A percentile compares a stretch with the other conserved stretches of the same genome.
Evolutionary conservation across 2,113 vertebrate species (phyloP).

Genomic region (Gambusia holbrooki): DNA sequence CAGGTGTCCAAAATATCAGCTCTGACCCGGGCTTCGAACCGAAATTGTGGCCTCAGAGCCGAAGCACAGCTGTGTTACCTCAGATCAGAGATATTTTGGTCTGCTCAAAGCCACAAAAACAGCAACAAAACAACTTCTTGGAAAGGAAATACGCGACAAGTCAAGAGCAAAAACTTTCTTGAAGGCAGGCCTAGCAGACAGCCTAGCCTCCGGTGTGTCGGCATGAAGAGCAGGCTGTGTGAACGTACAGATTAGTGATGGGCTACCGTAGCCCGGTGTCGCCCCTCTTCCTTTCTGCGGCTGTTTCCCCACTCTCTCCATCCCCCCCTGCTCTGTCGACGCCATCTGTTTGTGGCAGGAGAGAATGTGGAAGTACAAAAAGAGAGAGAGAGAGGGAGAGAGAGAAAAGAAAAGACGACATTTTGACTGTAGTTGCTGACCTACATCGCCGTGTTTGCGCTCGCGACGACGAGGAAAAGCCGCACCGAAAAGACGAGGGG

Average conservation of each 20-base stretch:
- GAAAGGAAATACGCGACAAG: conserved; percentile 42
- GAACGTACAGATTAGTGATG: conserved; percentile 35
- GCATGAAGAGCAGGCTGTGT: conserved; percentile 19
- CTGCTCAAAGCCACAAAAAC: neutral
- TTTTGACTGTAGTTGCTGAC: conserved; percentile 74
- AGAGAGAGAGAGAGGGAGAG: conserved; percentile 14
- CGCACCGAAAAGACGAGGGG: neutral
- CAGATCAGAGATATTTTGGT: neutral
- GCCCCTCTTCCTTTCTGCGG: conserved; percentile 64
- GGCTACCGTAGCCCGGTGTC: conserved; percentile 69
- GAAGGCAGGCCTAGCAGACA: conserved; percentile 42
- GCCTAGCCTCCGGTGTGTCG: conserved; percentile 21
- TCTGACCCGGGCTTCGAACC: conserved; percentile 18
- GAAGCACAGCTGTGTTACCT: too few species aligned
- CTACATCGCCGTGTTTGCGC: conserved; percentile 59
- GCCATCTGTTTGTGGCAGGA: conserved; percentile 77
- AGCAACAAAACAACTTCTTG: conserved; percentile 2
- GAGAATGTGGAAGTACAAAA: conserved; percentile 71
- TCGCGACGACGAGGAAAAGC: conserved; percentile 16
- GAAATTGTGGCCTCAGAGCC: neutral
- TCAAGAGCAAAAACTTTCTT: conserved; percentile 65
- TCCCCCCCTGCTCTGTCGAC: conserved; percentile 48
- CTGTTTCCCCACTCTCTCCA: conserved; percentile 58
- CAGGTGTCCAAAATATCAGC: conserved; percentile 6
- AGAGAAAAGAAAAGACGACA: conserved; percentile 67